Conservation (phyloP, 35 echinoderm and acorn worm genomes). For the Holothuria glaberrima region DNA sequence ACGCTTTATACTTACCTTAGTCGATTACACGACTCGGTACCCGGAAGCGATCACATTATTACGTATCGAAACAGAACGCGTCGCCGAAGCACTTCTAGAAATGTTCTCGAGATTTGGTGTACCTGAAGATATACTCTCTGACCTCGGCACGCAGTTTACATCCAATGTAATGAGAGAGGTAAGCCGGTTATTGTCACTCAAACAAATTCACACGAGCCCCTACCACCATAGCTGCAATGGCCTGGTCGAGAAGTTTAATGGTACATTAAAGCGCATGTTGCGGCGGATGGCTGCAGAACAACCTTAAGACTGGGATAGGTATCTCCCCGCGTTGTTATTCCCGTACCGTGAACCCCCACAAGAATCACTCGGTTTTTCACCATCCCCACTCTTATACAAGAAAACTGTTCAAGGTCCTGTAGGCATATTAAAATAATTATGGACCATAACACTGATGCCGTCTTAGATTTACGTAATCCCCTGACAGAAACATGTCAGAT, state of each 20-base stretch:
- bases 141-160: conserved; percentile 71
- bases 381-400: neutral
- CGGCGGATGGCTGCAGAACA: conserved; percentile 39
- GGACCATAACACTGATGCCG: neutral
- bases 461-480: neutral
- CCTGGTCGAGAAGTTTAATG: conserved; percentile 69
- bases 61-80: conserved; percentile 12
- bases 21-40: conserved; percentile 32
- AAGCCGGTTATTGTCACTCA: conserved; percentile 49
- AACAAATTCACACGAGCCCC: conserved; percentile 51
- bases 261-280: conserved; percentile 61
- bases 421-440: conserved; percentile 15
- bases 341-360: conserved; percentile 14
- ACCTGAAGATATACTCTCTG: conserved; percentile 73
- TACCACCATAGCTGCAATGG: conserved; percentile 67
- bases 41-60: conserved; percentile 11
- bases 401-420: neutral
- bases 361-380: conserved; percentile 4
- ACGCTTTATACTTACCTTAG: neutral
- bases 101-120: conserved; percentile 68
- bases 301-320: conserved; percentile 61
- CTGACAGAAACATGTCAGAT: conserved; percentile 15
- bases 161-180: conserved; percentile 69
- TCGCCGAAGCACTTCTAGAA: conserved; percentile 68
- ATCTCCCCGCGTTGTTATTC: conserved; percentile 49